Evolutionary conservation across 2,888 invertebrate genomes (phyloP), one percentile per base, ranked within the genome.

Genomic region (Incurvaria masculella): DNA sequence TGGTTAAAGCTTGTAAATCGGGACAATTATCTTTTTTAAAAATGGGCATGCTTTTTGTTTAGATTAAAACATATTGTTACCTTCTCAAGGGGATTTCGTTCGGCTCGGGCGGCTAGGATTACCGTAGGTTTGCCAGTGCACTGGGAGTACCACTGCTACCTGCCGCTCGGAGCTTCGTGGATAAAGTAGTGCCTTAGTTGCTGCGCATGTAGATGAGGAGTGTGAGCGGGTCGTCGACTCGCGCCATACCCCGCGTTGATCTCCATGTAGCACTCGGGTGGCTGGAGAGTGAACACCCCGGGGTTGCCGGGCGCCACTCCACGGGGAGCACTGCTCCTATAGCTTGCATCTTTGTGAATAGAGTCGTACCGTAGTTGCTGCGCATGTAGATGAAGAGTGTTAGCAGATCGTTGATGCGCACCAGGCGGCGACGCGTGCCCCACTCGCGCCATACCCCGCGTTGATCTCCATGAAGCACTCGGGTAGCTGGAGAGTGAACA

Each of bases 381-480:
- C 94, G 82, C 95, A 95, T 95, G 65, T 94, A 94, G 60, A 95
- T 94, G 55, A 95, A 91, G 53, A 95, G 75, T 0, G 95, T 95
- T 42, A 95, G 80, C 0, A 94, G 94, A 69, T 95, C 95, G 1
- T 94, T 95, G 18, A 95, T 94, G 4, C 94, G 82, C 33, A 95
- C 94, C 1, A 94, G 94, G 4, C 94, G 1, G 91, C 85, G 1
- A 94, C 91, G 46, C 94, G 74, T 40, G 89, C 89, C 43, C 95
- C 94, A 23, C 84, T 83, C 6, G 92, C 91, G 14, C 94, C 93
- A 67, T 94, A 95, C 19, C 95, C 95, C 56, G 92, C 87, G 54
- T 94, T 82, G 60, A 95, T 94, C 79, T 95, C 95, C 95, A 95
- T 95, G 75, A 94, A 94, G 65, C 94, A 95, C 68, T 95, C 94